phyloP scores from a whole-genome alignment of 2,113 vertebrate species.

The Ailuropoda melanoleuca region DNA sequence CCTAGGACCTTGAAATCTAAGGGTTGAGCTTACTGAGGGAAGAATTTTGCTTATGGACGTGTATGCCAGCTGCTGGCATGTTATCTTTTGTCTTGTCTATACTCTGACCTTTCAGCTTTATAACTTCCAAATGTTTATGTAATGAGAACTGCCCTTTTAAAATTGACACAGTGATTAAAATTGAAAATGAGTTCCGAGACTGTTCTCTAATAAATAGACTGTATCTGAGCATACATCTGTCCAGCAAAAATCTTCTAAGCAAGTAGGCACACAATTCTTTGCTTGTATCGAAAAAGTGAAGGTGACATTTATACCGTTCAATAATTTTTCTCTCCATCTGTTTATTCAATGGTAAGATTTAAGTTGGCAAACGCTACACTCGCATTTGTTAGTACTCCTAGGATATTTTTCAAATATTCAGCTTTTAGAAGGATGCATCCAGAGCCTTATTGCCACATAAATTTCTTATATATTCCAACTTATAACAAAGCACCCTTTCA shows the following conservation, averaged over 20 bases:
- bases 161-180: conserved; percentile 58
- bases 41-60: neutral
- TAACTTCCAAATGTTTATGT: conserved; percentile 74
- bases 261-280: conserved; percentile 49
- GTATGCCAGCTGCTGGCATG: conserved; percentile 57
- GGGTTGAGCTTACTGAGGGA: neutral
- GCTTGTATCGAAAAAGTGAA: conserved; percentile 61
- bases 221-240: conserved; percentile 73
- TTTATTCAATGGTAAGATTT: conserved; percentile 69
- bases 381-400: conserved; percentile 5
- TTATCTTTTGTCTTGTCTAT: conserved; percentile 63
- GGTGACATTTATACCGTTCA: conserved; percentile 75
- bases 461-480: conserved; percentile 25
- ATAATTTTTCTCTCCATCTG: conserved; percentile 71
- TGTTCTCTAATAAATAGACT: conserved; percentile 75
- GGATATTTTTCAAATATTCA: conserved; percentile 50
- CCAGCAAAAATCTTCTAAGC: conserved; percentile 60
- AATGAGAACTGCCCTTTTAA: conserved; percentile 71
- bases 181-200: conserved; percentile 46
- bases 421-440: conserved; percentile 24
- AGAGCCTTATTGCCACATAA: neutral
- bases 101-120: conserved; percentile 68
- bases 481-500: neutral
- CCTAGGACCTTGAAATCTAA: neutral
- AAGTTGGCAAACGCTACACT: conserved; percentile 59